Evolutionary conservation across 2,797 vertebrate genomes (phyloP), one percentile per base, ranked within the genome.

Genomic region (Eulemur mongoz): DNA sequence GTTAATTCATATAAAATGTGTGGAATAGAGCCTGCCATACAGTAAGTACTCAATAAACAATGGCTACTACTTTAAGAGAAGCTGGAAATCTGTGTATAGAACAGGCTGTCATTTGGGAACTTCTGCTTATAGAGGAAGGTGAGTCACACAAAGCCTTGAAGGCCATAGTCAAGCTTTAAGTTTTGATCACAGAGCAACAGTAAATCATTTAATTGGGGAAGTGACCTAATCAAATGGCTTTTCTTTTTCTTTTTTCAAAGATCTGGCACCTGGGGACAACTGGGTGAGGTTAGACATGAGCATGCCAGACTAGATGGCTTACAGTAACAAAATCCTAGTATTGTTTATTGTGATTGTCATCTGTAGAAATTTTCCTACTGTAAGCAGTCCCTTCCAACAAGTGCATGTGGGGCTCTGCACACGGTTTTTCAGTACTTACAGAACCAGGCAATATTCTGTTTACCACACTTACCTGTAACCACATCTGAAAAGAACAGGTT

Each of bases 1-100:
- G 61, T 79, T 80, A 79, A 91, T 89, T 89, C 43, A 95, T 20
- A 30, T 65, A 93, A 78, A 93, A 84, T 45, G 11, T 25, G 57
- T 57, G 20, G 15, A 40, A 48, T 50, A 54, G 38, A 75, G 79
- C 20, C 61, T 87, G 40, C 6, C 50, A 92, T n/a, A 69, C 4
- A 85, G 7, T 48, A 81, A 89, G 25, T 3, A 78, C 20, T 84
- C n/a, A 94, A 61, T 59, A 57, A 88, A 83, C 43, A 67, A 20
- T 50, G 45, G 40, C 40, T 85, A 80, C 27, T 88, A 81, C 48
- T 85, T 75, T 52, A 87, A 93, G 13, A 93, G 52, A 93, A 83
- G 73, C n/a, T 93, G 40, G 50, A 91, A 80, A 86, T 93, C 10
- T 65, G 25, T 63, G 23, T 43, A 61, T 17, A 87, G 48, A 32